Evolutionary conservation across 2,113 vertebrate genomes (phyloP).

Genomic region (human): DNA sequence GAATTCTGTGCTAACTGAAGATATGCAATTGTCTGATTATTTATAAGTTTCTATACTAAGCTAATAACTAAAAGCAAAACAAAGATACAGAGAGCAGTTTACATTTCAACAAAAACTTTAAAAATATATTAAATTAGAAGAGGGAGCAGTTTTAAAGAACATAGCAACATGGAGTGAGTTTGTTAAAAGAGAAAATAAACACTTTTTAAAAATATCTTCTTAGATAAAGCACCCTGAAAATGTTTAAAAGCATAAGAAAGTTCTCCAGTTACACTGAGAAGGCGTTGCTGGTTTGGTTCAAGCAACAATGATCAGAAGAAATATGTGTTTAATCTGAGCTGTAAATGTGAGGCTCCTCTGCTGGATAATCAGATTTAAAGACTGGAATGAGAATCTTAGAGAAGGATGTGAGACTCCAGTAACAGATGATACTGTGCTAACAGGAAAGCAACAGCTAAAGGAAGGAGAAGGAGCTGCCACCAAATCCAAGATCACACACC

Average conservation of each 20-base stretch:
- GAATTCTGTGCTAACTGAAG: neutral
- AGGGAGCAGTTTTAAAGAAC: neutral
- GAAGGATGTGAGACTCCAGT: neutral
- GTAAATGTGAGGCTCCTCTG: neutral
- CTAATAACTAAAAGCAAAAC: slow-evolving; percentile 2
- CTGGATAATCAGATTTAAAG: neutral
- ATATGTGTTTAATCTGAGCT: neutral
- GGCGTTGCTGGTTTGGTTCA: neutral
- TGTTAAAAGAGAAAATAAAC: neutral
- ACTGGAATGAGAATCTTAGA: neutral
- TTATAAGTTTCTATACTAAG: neutral
- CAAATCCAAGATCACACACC: neutral
- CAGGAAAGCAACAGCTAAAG: neutral
- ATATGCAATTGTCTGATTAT: neutral
- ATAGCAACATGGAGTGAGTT: neutral
- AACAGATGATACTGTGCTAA: neutral
- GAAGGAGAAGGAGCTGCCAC: neutral
- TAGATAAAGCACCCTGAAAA: neutral
- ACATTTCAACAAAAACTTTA: neutral
- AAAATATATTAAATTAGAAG: neutral
- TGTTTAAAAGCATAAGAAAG: neutral
- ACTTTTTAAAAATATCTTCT: neutral
- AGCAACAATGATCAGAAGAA: neutral
- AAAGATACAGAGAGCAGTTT: neutral
- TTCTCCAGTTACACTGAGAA: neutral